Base-by-base conservation (phyloP, 2,888 invertebrate genomes). In the Lapara coniferarum region DNA sequence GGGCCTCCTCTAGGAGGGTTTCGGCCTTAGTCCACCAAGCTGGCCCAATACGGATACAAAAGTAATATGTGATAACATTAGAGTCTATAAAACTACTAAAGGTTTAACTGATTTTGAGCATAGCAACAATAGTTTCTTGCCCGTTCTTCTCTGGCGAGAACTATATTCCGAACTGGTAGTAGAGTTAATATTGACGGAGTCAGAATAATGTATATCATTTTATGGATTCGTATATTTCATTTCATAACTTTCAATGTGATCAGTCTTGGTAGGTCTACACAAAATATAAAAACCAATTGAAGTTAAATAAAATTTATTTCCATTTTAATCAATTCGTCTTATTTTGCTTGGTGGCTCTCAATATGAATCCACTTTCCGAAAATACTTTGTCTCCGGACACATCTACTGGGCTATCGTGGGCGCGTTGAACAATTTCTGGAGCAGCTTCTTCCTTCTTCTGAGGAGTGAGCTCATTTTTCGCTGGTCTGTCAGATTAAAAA, bases 321-420 rank as follows among this genome's bases (percentile, higher is more conserved):
- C 10, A 59, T 5, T 37, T 8, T 46, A 16, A 49, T 63, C 46
- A 63, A 19, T 63, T 76, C 66, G 76, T 77, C 68, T 56, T 70
- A 51, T 74, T 78, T 57, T 25, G 57, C 49, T 70, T 67, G 52
- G 16, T 71, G 6, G 83, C 72, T 67, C 86, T 76, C 6, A 89
- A 75, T n/a, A 89, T 83, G 69, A 88, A 88, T 0, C 89, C 89
- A 51, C 86, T 84, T 8, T 79, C 83, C 0, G 89, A 44, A 52
- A 85, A 86, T 0, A 88, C 85, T 71, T 88, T 89, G 73, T 90
- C 89, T 4, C 71, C 79, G 14, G 73, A 70, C 0, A 71, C 73
- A n/a, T 77, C 73, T 0, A 72, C 75, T 46, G 78, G 73, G 0
- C 16, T 13, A 0, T 84, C 83, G 4, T 79, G 73, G 30, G 81